Base-by-base conservation (phyloP, 2,888 invertebrate species). In the Gryllus longicercus region DNA sequence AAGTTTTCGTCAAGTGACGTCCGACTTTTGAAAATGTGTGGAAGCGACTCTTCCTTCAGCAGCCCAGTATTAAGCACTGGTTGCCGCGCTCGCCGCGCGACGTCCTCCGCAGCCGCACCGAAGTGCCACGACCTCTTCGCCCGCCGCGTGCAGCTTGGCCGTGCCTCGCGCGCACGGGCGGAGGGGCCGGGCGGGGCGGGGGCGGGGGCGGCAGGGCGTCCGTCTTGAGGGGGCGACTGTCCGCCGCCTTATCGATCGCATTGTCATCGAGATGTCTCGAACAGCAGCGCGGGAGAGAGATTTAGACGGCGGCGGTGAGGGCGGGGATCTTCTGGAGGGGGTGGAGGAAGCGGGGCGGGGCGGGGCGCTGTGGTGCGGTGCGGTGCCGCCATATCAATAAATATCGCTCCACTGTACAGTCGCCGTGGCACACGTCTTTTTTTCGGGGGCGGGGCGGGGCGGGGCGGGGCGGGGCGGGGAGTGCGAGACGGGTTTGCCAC, bases 11-110 rank as follows among this genome's bases (percentile, higher is more conserved):
- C 1, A 38, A 38, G 38, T 38, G 3, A 3, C 38, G 5, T 38
- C 38, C 5, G 5, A 38, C 38, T 38, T 38, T 38, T 2, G 4
- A 38, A 38, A 38, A 38, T 2, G 25, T 74, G 75, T 79, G 77
- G 79, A 76, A 76, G 79, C 50, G 78, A 78, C 75, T 79, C 74
- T 82, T 82, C 84, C 80, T 50, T 77, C 74, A 63, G 76, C 78
- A 78, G 51, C 77, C 80, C 80, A 50, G 76, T 74, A 25, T 74
- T 50, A 76, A 51, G 77, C 50, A 51, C 78, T 50, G 79, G 75
- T 80, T 38, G 8, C 38, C 4, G 38, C 38, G 8, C 5, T 38
- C 4, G 38, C 38, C 8, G 38, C 8, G 2, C 38, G 38, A 38
- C 0, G 38, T 38, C 38, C 38, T 8, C 38, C 38, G 38, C 38